Evolutionary conservation across 2,113 vertebrate species (phyloP), one percentile per base, ranked within the genome.

Genomic region (Entosphenus tridentatus): DNA sequence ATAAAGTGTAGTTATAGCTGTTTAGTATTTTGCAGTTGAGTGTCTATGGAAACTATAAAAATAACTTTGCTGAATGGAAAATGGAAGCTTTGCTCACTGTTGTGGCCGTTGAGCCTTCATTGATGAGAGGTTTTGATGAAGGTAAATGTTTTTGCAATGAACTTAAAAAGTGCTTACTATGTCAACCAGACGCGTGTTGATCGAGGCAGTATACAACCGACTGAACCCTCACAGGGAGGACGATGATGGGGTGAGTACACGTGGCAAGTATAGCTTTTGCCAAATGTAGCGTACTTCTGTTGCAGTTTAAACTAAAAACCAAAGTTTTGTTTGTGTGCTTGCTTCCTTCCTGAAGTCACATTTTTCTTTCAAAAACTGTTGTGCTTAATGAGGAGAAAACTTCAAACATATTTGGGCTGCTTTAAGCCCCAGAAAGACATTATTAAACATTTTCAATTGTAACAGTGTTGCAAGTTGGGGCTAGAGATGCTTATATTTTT

Each of bases 151-250:
- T 73, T 56, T 72, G 39, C 72, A 68, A 72, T 72, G 12, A 71
- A 77, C 79, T 39, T 39, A 39, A 39, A 39, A 39, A 3, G 39
- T 39, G 39, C 39, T 65, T 65, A n/a, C 21, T 65, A 9, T 65
- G 62, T 10, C 9, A n/a, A 65, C 69, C 78, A 98, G 93, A 79
- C 92, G 86, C 81, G 85, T 84, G 84, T 83, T 98, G 81, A 87
- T 98, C 75, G 89, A 98, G 86, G 86, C 85, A 75, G 87, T 96
- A 76, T 98, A 98, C 82, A 88, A 83, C 82, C 86, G 86, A 75
- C 83, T 98, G 80, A 93, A 87, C 80, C 93, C 90, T 74, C 87
- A 91, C 81, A 87, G 84, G 82, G 92, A 95, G 75, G 92, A 95
- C 74, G 93, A 80, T 75, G 92, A 98, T 75, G 89, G 86, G 86